Base-by-base conservation (phyloP, 2,888 invertebrate genomes). In the Sminthurides aquaticus region DNA sequence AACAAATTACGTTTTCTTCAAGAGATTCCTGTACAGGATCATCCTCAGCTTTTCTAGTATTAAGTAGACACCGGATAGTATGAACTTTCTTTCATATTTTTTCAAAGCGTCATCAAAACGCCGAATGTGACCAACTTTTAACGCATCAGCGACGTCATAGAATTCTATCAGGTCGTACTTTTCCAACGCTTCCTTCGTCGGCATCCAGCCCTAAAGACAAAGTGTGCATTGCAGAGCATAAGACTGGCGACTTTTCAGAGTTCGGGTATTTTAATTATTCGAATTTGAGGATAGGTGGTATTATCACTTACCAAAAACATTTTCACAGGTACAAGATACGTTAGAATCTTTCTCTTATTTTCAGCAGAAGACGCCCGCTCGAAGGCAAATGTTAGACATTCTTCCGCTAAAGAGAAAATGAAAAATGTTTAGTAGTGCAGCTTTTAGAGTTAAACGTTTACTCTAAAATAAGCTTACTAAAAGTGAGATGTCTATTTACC, bases 1-100 rank as follows among this genome's bases (percentile, higher is more conserved):
- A n/a, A n/a, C n/a, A 55, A 78, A 82, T 79, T 78, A 89, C 80
- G 89, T 94, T 83, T 90, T 95, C 76, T 94, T 91, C 78, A 98
- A 97, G 64, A 99, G 84, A 82, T 97, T 99, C 69, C 98, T 84
- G 78, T 95, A 96, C 0, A 96, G 93, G 67, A 94, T 90, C 64
- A 93, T 89, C 79, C 95, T 94, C 11, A 99, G 81, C 78, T 97
- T 97, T 77, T 99, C 98, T 22, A 99, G 87, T 76, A 99, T 92
- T 62, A 99, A 82, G 80, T 95, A 99, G 75, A 99, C 95, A n/a
- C 98, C 98, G 76, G 90, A 93, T 75, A 87, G 88, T 64, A 98
- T 96, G 76, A 99, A 95, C 79, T 97, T 97, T 2, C 85, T 82
- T 79, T 96, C 94, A 76, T 97, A 88, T 58, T 85, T 84, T 67